Conservation (phyloP, 2,113 vertebrate species). For the Lonchura striata region DNA sequence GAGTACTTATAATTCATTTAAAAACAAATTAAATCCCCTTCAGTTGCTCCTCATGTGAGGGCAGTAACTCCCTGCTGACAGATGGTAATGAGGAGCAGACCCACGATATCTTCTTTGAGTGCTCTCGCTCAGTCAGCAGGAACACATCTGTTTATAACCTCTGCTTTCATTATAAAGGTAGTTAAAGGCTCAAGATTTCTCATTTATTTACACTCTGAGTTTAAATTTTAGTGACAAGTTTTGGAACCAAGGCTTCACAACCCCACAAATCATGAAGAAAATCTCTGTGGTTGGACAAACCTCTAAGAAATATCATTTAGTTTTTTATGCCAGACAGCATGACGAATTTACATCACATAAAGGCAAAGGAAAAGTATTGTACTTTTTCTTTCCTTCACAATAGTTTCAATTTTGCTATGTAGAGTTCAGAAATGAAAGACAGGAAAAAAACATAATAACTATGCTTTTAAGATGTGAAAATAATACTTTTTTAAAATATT, state of each 20-base stretch:
- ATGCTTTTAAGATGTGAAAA: background rate
- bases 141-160: background rate
- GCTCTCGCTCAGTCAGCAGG: background rate
- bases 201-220: background rate
- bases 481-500: background rate
- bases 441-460: background rate
- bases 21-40: slow-evolving; percentile 4
- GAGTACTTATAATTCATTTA: background rate
- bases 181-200: slow-evolving; percentile 1
- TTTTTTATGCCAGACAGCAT: background rate
- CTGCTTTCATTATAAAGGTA: background rate
- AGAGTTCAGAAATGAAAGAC: background rate
- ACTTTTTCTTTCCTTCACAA: background rate
- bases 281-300: background rate
- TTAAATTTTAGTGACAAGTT: slow-evolving; percentile 29
- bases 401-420: background rate
- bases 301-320: background rate
- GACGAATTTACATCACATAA: background rate
- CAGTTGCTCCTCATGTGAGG: background rate
- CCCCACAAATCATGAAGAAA: background rate
- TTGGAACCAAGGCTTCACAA: background rate
- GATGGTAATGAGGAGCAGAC: background rate
- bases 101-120: background rate
- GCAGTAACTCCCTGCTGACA: slow-evolving; percentile 9
- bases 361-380: background rate